Evolutionary conservation across 2,888 invertebrate genomes (phyloP), one percentile per base, ranked within the genome.

Genomic region (Platerodrilus igneus): DNA sequence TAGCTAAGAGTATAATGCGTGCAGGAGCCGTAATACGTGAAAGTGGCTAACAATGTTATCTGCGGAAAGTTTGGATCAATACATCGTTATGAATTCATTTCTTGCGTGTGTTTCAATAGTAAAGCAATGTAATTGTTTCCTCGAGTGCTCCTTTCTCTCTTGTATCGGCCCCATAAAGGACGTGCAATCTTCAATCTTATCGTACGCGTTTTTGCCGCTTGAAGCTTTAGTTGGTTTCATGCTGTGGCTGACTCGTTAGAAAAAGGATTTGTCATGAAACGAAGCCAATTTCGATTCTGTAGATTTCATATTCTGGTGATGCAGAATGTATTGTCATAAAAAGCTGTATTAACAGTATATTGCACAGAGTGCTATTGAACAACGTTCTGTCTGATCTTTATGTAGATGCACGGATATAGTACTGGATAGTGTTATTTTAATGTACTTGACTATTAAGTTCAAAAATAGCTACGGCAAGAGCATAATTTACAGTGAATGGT

Each of bases 61-160:
- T 44, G n/a, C n/a, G 41, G 43, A 41, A 36, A 43, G 33, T 35
- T 17, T 32, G 38, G 50, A 55, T 56, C 54, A 50, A 56, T 55
- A 55, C 43, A 45, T 52, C 51, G 51, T 55, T 55, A 54, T 54
- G 52, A 53, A 57, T 57, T 55, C 53, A 53, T 57, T 55, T 54
- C 51, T 57, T 42, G 55, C 57, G 54, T 57, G 55, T 45, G 33
- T 45, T 37, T 35, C 48, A 50, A 49, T 50, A 42, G 46, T 37
- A 33, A 28, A 39, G 41, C 40, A 45, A 46, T 48, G 53, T 55
- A 56, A 56, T 54, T 56, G 51, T 56, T 56, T 56, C 52, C 53
- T 48, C 44, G 45, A 48, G 50, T 45, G 44, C 44, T 49, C 41
- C 34, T 46, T 31, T n/a, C n/a, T 37, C 38, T 30, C 40, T 33